Conservation (phyloP, 2,888 invertebrate species). For the Acanthoscelides obtectus region DNA sequence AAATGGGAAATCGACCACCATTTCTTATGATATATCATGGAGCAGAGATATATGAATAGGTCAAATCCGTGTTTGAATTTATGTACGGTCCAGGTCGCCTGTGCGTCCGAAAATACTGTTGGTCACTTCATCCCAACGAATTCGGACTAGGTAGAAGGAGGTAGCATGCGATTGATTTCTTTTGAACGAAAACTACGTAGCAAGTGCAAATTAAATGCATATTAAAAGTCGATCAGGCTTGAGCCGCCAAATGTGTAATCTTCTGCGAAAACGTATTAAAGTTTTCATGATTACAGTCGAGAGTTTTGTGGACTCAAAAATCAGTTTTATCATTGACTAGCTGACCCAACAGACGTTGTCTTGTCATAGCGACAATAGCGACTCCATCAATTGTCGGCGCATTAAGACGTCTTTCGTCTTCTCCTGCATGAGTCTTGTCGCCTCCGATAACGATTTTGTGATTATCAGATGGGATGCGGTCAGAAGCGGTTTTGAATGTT, state of each 20-base stretch:
- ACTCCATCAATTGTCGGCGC: constrained; percentile 40
- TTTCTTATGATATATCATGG: background rate
- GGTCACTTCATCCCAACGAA: background rate
- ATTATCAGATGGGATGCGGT: constrained; percentile 17
- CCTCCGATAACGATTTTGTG: constrained; percentile 37
- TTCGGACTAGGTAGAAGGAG: no score
- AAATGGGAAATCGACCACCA: background rate
- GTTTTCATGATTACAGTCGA: no score
- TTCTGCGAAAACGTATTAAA: no score
- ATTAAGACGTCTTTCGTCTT: constrained; percentile 36
- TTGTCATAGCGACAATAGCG: constrained; percentile 25
- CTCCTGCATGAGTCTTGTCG: constrained; percentile 35
- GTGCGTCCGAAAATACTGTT: background rate
- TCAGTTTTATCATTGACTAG: no score
- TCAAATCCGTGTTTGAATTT: background rate
- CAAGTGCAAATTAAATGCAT: no score
- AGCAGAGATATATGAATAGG: background rate
- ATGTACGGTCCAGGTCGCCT: background rate
- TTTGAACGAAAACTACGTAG: no score
- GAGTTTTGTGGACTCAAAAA: no score
- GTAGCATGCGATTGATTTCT: no score
- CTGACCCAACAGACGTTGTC: no score
- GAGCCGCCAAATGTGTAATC: no score
- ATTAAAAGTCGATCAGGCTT: no score
- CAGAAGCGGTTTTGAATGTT: constrained; percentile 35